Evolutionary conservation across 2,888 invertebrate genomes (phyloP), one percentile per base, ranked within the genome.

Genomic region (Drosophila longiperda): DNA sequence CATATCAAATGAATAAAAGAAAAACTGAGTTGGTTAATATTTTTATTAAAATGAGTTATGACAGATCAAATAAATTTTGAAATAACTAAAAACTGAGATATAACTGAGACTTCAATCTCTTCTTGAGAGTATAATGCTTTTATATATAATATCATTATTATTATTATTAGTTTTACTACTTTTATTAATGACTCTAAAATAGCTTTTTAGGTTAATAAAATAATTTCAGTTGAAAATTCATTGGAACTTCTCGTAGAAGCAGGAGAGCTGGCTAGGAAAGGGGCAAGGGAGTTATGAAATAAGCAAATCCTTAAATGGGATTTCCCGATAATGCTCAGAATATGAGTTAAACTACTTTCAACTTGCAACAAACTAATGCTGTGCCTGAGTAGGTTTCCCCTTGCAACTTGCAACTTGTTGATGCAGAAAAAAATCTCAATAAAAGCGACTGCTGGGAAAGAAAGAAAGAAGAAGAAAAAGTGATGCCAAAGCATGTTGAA

Each of bases 401-500:
- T 17, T 17, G 23, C 29, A 38, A 45, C 59, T 70, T 71, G 52
- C 29, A 38, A 45, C 59, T 70, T 71, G 52, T 59, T 68, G 68
- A 45, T 49, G 29, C 29, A 23, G 15, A 71, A 50, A 20, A 23
- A 57, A 49, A 58, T 36, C 6, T 12, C 15, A 50, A 52, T 33
- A 42, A 54, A 42, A 40, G 4, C 48, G n/a, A 8, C 29, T 26
- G 3, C 52, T n/a, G 8, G 9, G 29, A 17, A 7, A 62, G 36
- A 29, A 12, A 7, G 15, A 29, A 29, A 29, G 34, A 33, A 58
- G 38, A 57, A 26, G 34, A 40, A 12, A 34, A 36, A 50, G 26
- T 45, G 23, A 45, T 26, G 45, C 23, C 36, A 53, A 58, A 49
- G 72, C 42, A n/a, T 54, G 55, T 20, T 36, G n/a, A 36, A 55